Evolutionary conservation across 2,113 vertebrate genomes (phyloP).

Genomic region (Forbesichthys agassizii): DNA sequence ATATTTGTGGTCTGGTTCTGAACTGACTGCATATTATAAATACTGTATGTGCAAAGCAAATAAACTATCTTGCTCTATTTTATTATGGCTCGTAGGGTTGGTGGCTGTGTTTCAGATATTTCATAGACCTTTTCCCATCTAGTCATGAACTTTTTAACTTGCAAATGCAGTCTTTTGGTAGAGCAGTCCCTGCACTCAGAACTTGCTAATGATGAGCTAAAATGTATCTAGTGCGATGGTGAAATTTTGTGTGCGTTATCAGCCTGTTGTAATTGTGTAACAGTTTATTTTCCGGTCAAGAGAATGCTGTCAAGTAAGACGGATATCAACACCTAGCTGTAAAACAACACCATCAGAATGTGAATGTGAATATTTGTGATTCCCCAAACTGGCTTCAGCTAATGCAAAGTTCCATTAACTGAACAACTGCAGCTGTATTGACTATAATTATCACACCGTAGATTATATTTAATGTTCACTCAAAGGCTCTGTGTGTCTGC

Average conservation of each 20-base stretch:
- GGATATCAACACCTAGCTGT: slow-evolving; percentile 40
- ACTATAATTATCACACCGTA: slow-evolving; percentile 3
- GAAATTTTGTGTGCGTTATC: slow-evolving; percentile 57
- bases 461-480: slow-evolving; percentile 28
- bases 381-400: slow-evolving; percentile 38
- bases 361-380: slow-evolving; percentile 52
- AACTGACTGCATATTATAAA: no score
- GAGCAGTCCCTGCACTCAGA: slow-evolving; percentile 5
- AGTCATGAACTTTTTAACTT: neutral
- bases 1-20: no score
- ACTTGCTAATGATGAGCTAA: slow-evolving; percentile 37
- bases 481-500: slow-evolving; percentile 24
- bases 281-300: slow-evolving; percentile 63
- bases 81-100: slow-evolving; percentile 1
- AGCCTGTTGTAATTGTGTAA: slow-evolving; percentile 59
- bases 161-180: neutral
- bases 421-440: slow-evolving; percentile 8
- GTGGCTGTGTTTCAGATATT: neutral
- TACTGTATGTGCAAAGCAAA: no score
- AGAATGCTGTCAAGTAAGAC: slow-evolving; percentile 45
- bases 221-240: slow-evolving; percentile 37
- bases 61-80: neutral
- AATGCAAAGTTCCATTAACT: slow-evolving; percentile 49
- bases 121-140: neutral
- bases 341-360: slow-evolving; percentile 52